Evolutionary conservation across 2,797 vertebrate species (phyloP), one percentile per base, ranked within the genome.

Genomic region (Mormyrus hasselquistii): DNA sequence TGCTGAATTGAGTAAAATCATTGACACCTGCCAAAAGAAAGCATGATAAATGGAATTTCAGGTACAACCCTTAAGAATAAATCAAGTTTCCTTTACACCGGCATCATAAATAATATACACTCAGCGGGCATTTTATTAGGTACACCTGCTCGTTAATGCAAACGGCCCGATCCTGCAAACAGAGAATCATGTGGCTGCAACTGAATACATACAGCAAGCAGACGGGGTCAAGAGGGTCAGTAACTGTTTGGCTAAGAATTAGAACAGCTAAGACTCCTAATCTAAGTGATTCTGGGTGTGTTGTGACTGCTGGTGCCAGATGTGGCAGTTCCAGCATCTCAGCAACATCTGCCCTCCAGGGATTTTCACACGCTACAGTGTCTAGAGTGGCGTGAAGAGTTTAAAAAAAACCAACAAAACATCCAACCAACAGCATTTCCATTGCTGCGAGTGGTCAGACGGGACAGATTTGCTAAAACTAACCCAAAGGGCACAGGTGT

Each of bases 21-120:
- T n/a, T 47, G 41, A 82, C 76, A 82, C 41, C 41, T 82, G 38
- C 41, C 41, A 47, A 47, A 82, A 82, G 41, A 82, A 82, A 82
- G 38, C 38, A 82, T 47, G 76, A 44, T n/a, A 82, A 82, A 82
- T 82, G 41, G 76, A 82, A 82, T 82, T 82, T 82, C 41, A 47
- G 19, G 41, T 82, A 47, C 0, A 1, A n/a, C 76, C 41, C 38
- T 82, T 82, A 82, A 82, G 7, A 47, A 82, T 82, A 82, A 82
- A 82, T 82, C 38, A 82, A 82, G 41, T 47, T 82, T 16, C 41
- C 19, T 79, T 82, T 82, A 47, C 76, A 44, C 41, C 47, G 76
- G 76, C 76, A 82, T 82, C 76, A 44, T 82, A 82, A 82, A 82
- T 82, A 82, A 82, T 82, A 47, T 19, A 82, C 76, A 82, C 41